Base-by-base conservation (phyloP, 2,797 vertebrate genomes). In the Garrulus glandarius region DNA sequence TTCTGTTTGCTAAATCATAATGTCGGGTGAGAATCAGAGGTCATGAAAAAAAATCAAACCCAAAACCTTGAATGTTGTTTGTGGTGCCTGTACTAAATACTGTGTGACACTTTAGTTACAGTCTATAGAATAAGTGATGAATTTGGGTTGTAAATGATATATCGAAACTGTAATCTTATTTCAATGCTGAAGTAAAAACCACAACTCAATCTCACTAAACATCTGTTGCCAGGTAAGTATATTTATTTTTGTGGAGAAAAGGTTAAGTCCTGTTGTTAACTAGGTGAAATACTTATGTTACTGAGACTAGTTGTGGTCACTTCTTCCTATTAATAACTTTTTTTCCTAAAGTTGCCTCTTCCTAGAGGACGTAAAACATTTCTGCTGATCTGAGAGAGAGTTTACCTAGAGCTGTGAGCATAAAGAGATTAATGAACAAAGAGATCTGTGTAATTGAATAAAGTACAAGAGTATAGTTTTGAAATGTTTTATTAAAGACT, bases 181-280 rank as follows among this genome's bases (percentile, higher is more conserved):
- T 74, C 9, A 26, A 1, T 59, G 22, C 36, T 76, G 84, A 82
- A 89, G 55, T 63, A 53, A 60, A 84, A 75, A 75, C 2, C 22
- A 32, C 22, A 22, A 15, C 4, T 9, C 13, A 32, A 3, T 67
- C 37, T 80, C 11, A 13, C 15, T 37, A 13, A 34, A 32, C 5
- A 23, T 49, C 41, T 77, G 2, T 74, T 83, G 32, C 5, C 69
- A 65, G 85, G 96, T 95, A 94, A 90, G 96, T 95, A n/a, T 78
- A 21, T 41, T 16, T 59, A 34, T 78, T 87, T 82, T 75, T 57
- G 15, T 77, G 71, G 60, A 44, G 39, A 67, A 82, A 11, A 4
- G 3, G 16, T 39, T 65, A 74, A 60, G 6, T 64, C 6, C 11
- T 76, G 26, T 78, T 65, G 6, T 78, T 72, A 81, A 37, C 22